Evolutionary conservation across 2,888 invertebrate genomes (phyloP), one percentile per base, ranked within the genome.

Genomic region (Aleiodes testaceus): DNA sequence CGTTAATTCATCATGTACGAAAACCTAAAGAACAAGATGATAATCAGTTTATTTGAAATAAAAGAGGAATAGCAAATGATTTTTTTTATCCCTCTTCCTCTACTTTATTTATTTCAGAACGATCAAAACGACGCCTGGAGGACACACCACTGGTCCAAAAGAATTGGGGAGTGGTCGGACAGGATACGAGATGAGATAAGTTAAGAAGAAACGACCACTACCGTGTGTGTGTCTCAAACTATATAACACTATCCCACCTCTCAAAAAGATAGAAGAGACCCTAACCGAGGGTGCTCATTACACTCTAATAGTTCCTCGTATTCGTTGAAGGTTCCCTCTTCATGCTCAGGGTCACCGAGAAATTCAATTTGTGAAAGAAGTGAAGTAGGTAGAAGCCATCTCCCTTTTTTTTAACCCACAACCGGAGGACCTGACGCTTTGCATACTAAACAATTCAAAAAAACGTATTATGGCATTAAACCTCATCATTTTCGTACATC

Each of bases 121-220:
- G 80, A 79, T 81, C 77, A 75, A 80, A 53, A 79, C 76, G 79
- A 79, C 75, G 82, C 79, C 81, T 73, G 75, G 71, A 81, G 82
- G 81, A 79, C 77, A 74, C 77, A 26, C 26, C 5, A 5, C 78
- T 78, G 78, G 78, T 77, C 78, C 77, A 71, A 69, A 55, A 66
- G 66, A 80, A 36, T 36, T 72, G 50, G 67, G 64, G 70, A 74
- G 81, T 80, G 80, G 83, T 80, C 78, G 74, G 73, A 75, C 74
- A 72, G 81, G 84, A 84, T 84, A 80, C 75, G 78, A 74, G 69
- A 70, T 66, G 64, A 81, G 84, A 85, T 84, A 85, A 85, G 80
- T 36, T 36, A 11, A 36, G 36, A 36, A 36, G 66, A 68, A 71
- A 77, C 36, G 59, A 72, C 77, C 76, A 82, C 84, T 82, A 84